Percentiles rank a stretch among this genome's conserved stretches.
These are phyloP conservation scores for Lepeophtheirus salmonis DNA, from an alignment of 1,140 invertebrate genomes.

Conservation along the genomic window DNA sequence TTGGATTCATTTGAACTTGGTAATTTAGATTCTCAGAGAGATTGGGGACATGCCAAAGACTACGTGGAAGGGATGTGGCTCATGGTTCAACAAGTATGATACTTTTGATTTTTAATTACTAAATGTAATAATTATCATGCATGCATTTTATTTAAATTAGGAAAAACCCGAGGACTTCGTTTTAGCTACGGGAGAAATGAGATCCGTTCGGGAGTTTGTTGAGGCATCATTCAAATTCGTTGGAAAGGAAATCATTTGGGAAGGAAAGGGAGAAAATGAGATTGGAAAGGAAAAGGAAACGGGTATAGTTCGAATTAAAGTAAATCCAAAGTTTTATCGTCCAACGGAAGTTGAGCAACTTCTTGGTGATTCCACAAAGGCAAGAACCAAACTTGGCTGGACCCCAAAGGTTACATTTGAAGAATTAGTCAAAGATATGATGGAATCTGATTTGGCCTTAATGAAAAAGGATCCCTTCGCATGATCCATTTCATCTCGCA, in stretches of 20 bases:
- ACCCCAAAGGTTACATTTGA: constrained; percentile 43
- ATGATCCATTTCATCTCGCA: no score
- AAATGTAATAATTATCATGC: not conserved
- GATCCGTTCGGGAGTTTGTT: constrained; percentile 92
- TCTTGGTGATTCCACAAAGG: constrained; percentile 75
- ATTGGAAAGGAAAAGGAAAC: constrained; percentile 51
- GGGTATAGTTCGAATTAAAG: constrained; percentile 57
- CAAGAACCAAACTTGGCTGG: constrained; percentile 67
- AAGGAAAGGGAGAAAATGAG: constrained; percentile 64
- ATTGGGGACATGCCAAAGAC: constrained; percentile 94
- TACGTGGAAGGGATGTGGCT: constrained; percentile 85
- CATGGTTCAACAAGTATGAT: constrained; percentile 64
- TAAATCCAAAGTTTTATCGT: constrained; percentile 87
- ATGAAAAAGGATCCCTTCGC: constrained; percentile 83
- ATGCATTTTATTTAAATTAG: constrained; percentile 14
- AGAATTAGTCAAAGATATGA: constrained; percentile 84
- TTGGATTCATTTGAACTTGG: constrained; percentile 76
- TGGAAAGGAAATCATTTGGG: constrained; percentile 53
- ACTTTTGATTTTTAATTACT: no score
- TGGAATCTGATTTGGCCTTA: constrained; percentile 70
- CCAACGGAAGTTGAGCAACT: constrained; percentile 92
- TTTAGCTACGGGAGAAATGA: constrained; percentile 82
- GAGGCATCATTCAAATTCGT: constrained; percentile 57
- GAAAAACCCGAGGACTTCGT: constrained; percentile 85
- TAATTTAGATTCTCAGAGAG: constrained; percentile 83